Base-by-base conservation (phyloP, 2,888 invertebrate genomes). In the Dolichopus griseipennis region DNA sequence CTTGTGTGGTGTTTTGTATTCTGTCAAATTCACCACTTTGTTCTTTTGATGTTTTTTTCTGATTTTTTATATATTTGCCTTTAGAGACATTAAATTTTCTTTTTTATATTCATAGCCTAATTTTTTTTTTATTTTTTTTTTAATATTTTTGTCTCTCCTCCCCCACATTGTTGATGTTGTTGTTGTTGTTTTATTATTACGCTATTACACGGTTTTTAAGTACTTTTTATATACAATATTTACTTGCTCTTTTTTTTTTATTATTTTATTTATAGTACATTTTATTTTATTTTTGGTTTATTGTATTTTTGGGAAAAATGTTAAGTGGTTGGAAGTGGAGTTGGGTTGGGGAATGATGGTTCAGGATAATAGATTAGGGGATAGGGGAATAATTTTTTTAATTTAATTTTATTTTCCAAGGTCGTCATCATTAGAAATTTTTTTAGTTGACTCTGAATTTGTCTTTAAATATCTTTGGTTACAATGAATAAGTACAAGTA, bases 161-260 rank as follows among this genome's bases (percentile, higher is more conserved):
- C 18, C 43, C 18, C 52, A 52, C 15, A 18, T 15, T 27, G 5
- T 27, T 27, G 15, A 6, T 41, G 41, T 41, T 52, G 9, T 15
- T 27, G 5, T 27, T 27, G 15, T 41, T 41, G 41, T 41, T 52
- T 52, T 52, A 52, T 52, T 52, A 18, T 15, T 18, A 18, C 4
- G 18, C 18, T 52, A 52, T 52, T 52, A 52, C 52, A 52, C 52
- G 52, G 52, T 52, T 52, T 52, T 52, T 52, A 52, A 52, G 52
- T 52, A 52, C 52, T 18, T 52, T 52, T 52, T n/a, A n/a, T n/a
- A n/a, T n/a, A n/a, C n/a, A n/a, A 5, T 52, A 52, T 52, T 52
- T 52, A 52, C 52, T 52, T n/a, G n/a, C n/a, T n/a, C n/a, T n/a
- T n/a, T n/a, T n/a, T 52, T 18, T 52, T 41, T 52, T 52, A 52